These are phyloP conservation scores for Peromyscus aztecus DNA, from an alignment of 2,797 vertebrate species.

Conservation along the genomic window DNA sequence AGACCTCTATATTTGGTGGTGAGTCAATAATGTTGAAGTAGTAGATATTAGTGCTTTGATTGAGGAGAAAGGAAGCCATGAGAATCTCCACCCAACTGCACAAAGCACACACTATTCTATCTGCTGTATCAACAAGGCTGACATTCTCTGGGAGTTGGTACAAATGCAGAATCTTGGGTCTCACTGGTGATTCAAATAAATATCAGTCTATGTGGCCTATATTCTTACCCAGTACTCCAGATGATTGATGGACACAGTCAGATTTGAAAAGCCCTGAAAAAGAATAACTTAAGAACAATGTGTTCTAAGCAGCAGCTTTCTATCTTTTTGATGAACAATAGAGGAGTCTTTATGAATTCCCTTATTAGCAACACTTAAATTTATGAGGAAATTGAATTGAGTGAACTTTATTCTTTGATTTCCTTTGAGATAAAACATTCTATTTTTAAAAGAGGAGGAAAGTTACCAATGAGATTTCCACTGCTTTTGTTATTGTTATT, in stretches of 20 bases:
- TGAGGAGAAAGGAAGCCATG: constrained; percentile 2
- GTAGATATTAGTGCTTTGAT: background rate
- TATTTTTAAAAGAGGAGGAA: constrained; percentile 22
- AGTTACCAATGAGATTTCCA: background rate
- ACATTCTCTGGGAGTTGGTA: background rate
- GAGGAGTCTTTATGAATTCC: background rate
- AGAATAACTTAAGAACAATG: background rate
- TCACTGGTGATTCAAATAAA: background rate
- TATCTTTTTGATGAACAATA: background rate
- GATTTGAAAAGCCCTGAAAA: background rate
- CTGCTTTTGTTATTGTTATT: background rate
- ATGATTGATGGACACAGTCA: background rate
- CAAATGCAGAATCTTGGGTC: background rate
- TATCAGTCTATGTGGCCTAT: background rate
- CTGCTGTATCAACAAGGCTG: background rate
- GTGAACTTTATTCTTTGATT: constrained; percentile 35
- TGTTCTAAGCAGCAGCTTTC: background rate
- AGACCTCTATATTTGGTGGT: background rate
- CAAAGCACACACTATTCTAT: background rate
- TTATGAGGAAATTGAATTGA: background rate
- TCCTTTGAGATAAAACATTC: constrained; percentile 17
- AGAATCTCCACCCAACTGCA: background rate
- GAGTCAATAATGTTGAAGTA: background rate
- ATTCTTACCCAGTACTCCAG: background rate
- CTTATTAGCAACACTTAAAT: background rate